Conservation (phyloP, 1,140 invertebrate genomes). For the Bombus sylvicola region DNA sequence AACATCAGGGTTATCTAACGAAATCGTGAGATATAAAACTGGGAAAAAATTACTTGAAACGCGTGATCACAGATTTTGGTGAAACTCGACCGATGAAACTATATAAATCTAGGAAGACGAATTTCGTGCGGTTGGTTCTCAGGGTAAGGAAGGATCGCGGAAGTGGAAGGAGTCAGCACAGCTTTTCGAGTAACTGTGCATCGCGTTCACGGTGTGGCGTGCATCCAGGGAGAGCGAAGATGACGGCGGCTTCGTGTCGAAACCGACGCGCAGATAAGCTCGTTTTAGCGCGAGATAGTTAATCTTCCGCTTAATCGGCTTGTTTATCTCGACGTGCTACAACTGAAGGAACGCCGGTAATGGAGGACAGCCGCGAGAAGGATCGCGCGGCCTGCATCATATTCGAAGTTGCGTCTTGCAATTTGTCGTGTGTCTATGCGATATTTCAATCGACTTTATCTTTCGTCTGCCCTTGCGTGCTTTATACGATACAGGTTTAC, state of each 20-base stretch:
- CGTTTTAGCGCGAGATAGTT: slow-evolving; percentile 54
- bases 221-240: slow-evolving; percentile 6
- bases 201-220: slow-evolving; percentile 28
- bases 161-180: slow-evolving; percentile 18
- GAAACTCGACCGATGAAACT: background rate
- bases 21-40: background rate
- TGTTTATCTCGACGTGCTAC: slow-evolving; percentile 52
- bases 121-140: background rate
- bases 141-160: slow-evolving; percentile 16
- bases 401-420: slow-evolving; percentile 27
- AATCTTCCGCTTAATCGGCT: slow-evolving; percentile 51
- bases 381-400: slow-evolving; percentile 36
- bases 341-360: slow-evolving; percentile 43
- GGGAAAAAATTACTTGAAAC: accelerated
- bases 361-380: slow-evolving; percentile 19
- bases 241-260: slow-evolving; percentile 43
- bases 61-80: background rate
- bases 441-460: slow-evolving; percentile 29
- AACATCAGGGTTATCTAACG: no score
- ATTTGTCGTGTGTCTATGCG: slow-evolving; percentile 18
- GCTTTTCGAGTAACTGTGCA: slow-evolving; percentile 37
- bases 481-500: background rate
- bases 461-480: no score
- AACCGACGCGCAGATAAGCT: slow-evolving; percentile 49
- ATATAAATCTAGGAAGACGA: background rate